phyloP scores from a whole-genome alignment of 2,113 vertebrate species.

The sheep (Ovis aries) region ARS-UI_Ramb_v3.0 NC_056054.1:149566001-149566500 shows the following conservation, averaged over 20 bases:
- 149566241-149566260: not conserved
- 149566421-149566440: not conserved
- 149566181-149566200: not conserved
- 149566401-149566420: not conserved
- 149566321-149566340: not conserved
- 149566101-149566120: not conserved
- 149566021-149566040: not conserved
- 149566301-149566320: not conserved
- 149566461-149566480: not conserved
- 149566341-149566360: not conserved
- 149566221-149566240: not conserved
- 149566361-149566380: not conserved
- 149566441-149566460: not conserved
- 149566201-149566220: not conserved
- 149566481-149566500: not conserved
- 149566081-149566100: not conserved
- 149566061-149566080: not conserved
- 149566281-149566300: not conserved
- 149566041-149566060: not conserved
- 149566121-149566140: rapidly evolving
- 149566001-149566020: not conserved
- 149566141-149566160: not conserved
- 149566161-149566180: not conserved
- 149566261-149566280: not conserved
- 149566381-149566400: not conserved